These are phyloP conservation scores for Ophiodon elongatus DNA, from an alignment of 2,113 vertebrate genomes.

Conservation along the genomic window DNA sequence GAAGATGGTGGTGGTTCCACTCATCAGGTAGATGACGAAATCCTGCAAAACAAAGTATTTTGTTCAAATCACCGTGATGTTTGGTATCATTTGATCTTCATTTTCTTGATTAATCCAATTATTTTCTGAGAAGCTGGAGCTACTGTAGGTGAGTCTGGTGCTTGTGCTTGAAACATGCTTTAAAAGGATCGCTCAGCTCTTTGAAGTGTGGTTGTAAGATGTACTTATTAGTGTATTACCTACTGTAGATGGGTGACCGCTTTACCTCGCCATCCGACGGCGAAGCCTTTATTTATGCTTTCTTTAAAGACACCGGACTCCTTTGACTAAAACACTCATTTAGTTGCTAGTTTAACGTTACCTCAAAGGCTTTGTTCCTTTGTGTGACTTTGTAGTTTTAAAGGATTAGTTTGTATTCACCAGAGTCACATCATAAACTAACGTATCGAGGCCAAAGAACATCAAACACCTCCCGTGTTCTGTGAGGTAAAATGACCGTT, in stretches of 20 bases:
- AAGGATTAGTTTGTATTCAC: neutral
- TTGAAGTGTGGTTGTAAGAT: too few species aligned
- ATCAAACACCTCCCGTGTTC: neutral
- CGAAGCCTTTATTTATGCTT: too few species aligned
- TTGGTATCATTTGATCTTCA: neutral
- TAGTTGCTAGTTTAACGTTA: too few species aligned
- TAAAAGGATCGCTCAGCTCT: too few species aligned
- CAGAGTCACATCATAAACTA: neutral
- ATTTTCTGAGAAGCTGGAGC: too few species aligned
- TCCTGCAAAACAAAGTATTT: conserved; percentile 70
- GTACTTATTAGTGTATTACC: too few species aligned
- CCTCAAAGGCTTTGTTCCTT: neutral
- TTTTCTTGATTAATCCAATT: neutral
- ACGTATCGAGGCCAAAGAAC: neutral
- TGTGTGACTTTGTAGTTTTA: neutral
- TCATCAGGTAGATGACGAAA: conserved; percentile 86
- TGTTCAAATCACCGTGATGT: neutral
- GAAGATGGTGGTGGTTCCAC: conserved; percentile 80
- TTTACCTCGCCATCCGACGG: too few species aligned
- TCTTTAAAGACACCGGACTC: too few species aligned
- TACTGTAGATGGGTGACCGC: too few species aligned
- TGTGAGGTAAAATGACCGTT: neutral
- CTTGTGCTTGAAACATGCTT: too few species aligned
- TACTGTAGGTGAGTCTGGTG: too few species aligned
- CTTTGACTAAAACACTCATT: too few species aligned